phyloP scores from a whole-genome alignment of 2,888 invertebrate genomes.

The Pecten maximus region DNA sequence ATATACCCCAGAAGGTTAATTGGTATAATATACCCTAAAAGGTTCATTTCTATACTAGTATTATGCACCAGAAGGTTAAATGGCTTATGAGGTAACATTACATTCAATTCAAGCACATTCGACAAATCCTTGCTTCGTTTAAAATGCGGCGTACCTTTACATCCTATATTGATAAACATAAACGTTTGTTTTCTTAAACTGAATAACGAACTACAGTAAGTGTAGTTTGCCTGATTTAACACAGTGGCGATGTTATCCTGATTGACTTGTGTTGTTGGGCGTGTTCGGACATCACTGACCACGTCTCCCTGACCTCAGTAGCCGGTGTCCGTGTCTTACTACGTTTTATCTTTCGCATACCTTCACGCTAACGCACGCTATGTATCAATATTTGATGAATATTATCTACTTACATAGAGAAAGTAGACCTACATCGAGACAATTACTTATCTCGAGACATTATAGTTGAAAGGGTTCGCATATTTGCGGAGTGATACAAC shows the following conservation, averaged over 20 bases:
- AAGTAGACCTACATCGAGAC: neutral
- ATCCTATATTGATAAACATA: too few species aligned
- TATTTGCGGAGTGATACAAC: neutral
- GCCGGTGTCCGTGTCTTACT: neutral
- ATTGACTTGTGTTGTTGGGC: neutral
- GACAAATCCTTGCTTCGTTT: too few species aligned
- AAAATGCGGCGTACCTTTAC: too few species aligned
- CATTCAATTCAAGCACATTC: too few species aligned
- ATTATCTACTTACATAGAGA: neutral
- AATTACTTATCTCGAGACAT: neutral
- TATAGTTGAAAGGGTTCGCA: neutral
- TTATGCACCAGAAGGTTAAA: too few species aligned
- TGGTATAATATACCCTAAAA: too few species aligned
- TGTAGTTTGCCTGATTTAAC: too few species aligned
- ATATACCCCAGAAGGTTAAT: too few species aligned
- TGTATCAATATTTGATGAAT: slow-evolving; percentile 33
- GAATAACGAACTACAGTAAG: too few species aligned
- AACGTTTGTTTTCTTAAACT: too few species aligned
- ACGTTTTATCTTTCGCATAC: neutral
- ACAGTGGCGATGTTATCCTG: neutral
- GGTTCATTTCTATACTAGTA: too few species aligned
- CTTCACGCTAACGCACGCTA: neutral
- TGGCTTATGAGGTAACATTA: too few species aligned
- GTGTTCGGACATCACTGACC: neutral
- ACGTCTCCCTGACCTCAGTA: neutral